These are phyloP conservation scores for Hemitrygon akajei DNA, from an alignment of 2,797 vertebrate genomes.

Conservation along the genomic window DNA sequence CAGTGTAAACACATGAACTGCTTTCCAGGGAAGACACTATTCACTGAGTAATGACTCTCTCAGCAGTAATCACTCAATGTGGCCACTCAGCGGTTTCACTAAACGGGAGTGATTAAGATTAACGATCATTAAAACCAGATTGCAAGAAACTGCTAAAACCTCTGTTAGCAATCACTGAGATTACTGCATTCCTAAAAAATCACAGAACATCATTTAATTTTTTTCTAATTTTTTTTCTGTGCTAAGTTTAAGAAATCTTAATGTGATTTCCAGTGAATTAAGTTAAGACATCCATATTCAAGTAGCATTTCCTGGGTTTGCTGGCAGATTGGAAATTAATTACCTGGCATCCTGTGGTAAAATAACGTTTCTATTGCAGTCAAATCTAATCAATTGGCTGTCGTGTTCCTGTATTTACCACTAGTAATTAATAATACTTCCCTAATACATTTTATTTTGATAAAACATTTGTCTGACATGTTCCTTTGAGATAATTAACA, in stretches of 20 bases:
- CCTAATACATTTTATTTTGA: no score
- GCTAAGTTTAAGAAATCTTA: neutral
- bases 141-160: neutral
- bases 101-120: neutral
- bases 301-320: neutral
- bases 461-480: neutral
- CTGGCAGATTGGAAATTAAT: slow-evolving; percentile 23
- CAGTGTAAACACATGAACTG: neutral
- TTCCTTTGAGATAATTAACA: neutral
- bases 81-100: neutral
- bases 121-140: neutral
- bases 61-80: neutral
- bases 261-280: neutral
- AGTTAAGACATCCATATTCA: neutral
- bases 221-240: neutral
- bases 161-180: neutral
- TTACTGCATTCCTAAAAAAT: neutral
- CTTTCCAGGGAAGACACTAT: neutral
- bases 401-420: neutral
- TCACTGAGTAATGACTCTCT: neutral
- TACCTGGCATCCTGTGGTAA: neutral
- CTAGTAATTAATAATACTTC: no score
- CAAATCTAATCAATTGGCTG: neutral
- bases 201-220: neutral
- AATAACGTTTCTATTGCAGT: neutral